Conservation (phyloP, 2,797 vertebrate genomes). For the Sardinella longiceps region DNA sequence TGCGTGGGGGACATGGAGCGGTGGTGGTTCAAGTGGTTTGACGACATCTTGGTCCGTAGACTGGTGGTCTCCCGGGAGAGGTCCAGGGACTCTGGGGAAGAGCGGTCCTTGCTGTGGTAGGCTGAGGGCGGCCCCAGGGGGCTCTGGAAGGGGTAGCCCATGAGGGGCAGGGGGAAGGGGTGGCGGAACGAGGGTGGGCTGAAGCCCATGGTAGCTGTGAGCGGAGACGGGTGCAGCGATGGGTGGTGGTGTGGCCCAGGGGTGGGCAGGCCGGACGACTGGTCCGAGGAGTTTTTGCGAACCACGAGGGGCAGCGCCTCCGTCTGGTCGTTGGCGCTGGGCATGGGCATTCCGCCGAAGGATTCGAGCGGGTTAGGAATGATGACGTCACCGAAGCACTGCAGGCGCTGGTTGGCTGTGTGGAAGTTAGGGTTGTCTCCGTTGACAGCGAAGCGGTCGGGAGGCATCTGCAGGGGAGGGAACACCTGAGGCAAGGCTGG, state of each 20-base stretch:
- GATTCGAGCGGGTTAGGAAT: constrained; percentile 91
- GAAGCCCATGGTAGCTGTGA: constrained; percentile 89
- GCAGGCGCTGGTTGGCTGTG: constrained; percentile 91
- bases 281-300: constrained; percentile 89
- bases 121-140: constrained; percentile 85
- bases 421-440: constrained; percentile 90
- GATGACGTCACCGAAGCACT: constrained; percentile 95
- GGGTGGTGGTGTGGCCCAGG: constrained; percentile 81
- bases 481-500: constrained; percentile 88
- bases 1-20: constrained; percentile 90
- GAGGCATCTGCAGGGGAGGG: constrained; percentile 74
- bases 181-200: constrained; percentile 95
- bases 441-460: constrained; percentile 70
- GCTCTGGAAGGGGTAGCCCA: constrained; percentile 96
- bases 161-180: constrained; percentile 93
- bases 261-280: constrained; percentile 78
- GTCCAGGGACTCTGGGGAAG: constrained; percentile 94
- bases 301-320: constrained; percentile 96
- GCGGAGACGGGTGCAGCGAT: constrained; percentile 90
- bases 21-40: constrained; percentile 88
- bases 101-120: constrained; percentile 88
- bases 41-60: constrained; percentile 98
- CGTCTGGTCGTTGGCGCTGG: constrained; percentile 88
- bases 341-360: constrained; percentile 84
- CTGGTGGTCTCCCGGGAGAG: constrained; percentile 91